These are phyloP conservation scores for Arenaria interpres DNA, from an alignment of 2,113 vertebrate genomes.

Conservation along the genomic window DNA sequence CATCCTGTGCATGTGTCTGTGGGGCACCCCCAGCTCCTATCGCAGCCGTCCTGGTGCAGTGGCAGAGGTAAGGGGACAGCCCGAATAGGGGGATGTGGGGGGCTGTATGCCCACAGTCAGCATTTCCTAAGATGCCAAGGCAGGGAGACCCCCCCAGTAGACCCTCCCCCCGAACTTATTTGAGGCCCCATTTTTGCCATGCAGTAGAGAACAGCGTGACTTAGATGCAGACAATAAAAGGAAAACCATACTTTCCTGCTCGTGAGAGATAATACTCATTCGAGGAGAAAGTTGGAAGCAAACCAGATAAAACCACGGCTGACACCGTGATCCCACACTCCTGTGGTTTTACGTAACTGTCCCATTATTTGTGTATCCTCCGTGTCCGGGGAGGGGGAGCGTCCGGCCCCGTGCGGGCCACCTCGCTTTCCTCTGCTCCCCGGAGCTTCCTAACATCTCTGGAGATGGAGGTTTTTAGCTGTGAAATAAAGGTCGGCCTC, in stretches of 20 bases:
- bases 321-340: not conserved
- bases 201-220: not conserved
- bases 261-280: not conserved
- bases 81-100: too few species aligned
- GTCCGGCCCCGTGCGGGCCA: rapidly evolving
- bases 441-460: not conserved
- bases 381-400: not conserved
- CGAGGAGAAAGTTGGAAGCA: slow-evolving; percentile 36
- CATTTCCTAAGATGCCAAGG: not conserved
- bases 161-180: not conserved
- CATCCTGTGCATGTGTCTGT: not conserved
- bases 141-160: not conserved
- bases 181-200: not conserved
- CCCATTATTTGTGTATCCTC: not conserved
- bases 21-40: not conserved
- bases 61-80: rapidly evolving
- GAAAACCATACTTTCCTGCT: slow-evolving; percentile 41
- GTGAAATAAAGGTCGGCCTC: slow-evolving; percentile 37
- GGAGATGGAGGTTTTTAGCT: not conserved
- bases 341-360: not conserved
- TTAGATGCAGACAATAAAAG: slow-evolving; percentile 49
- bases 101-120: not conserved
- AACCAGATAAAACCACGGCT: slow-evolving; percentile 3
- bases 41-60: rapidly evolving
- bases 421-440: not conserved